Evolutionary conservation across 64 coral and sea anemone genomes (phyloP).

Genomic region (Actinia equina): DNA sequence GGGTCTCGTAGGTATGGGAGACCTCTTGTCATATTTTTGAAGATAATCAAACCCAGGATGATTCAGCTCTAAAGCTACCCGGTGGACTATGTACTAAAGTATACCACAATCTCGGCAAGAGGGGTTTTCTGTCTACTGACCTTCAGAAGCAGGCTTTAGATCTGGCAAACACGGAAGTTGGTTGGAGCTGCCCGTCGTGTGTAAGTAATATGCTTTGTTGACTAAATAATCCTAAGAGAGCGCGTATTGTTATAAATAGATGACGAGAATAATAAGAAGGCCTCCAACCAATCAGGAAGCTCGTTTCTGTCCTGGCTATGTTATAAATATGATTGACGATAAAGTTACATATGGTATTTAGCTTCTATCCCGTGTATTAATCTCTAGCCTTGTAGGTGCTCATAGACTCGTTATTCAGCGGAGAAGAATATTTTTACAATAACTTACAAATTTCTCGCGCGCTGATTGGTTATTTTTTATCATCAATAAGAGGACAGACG

Average conservation of each 20-base stretch:
- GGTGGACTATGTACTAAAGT: slow-evolving; percentile 48
- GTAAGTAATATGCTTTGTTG: slow-evolving; percentile 24
- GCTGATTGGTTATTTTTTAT: too few species aligned
- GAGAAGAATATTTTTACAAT: slow-evolving; percentile 26
- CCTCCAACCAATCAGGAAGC: background rate
- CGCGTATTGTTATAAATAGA: too few species aligned
- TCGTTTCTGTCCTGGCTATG: too few species aligned
- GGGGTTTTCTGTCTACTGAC: slow-evolving; percentile 35
- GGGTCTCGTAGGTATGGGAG: slow-evolving; percentile 11
- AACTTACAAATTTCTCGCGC: too few species aligned
- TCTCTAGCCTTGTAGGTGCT: background rate
- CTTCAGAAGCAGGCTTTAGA: slow-evolving; percentile 20
- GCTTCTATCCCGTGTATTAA: background rate
- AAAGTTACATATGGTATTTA: too few species aligned
- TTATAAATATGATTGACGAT: too few species aligned
- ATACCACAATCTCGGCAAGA: slow-evolving; percentile 44
- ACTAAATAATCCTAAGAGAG: background rate
- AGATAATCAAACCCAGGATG: background rate
- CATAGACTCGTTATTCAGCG: slow-evolving; percentile 52
- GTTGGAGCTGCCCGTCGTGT: slow-evolving; percentile 56
- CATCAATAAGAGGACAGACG: too few species aligned
- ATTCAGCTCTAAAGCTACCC: background rate
- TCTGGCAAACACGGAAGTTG: slow-evolving; percentile 28
- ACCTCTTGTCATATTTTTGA: slow-evolving; percentile 34
- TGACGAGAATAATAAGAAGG: too few species aligned